Conservation (phyloP, 2,797 vertebrate genomes). For the Remorina albescens region DNA sequence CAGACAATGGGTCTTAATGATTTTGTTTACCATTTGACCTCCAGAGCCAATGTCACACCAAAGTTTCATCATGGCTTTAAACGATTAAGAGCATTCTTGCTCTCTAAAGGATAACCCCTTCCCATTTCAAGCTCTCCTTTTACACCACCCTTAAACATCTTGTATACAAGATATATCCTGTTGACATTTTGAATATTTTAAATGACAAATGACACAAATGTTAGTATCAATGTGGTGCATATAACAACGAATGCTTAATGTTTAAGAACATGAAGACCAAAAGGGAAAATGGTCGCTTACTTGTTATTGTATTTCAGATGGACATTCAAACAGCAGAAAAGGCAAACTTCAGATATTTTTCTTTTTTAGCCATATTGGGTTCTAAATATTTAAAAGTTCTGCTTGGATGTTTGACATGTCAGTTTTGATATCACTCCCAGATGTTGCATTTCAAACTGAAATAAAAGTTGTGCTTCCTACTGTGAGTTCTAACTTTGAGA, state of each 20-base stretch:
- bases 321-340: too few species aligned
- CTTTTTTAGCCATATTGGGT: background rate
- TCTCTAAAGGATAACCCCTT: background rate
- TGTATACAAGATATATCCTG: background rate
- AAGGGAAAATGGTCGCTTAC: background rate
- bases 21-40: background rate
- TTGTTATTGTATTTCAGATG: background rate
- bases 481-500: background rate
- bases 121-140: background rate
- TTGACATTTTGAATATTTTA: background rate
- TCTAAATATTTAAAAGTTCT: constrained; percentile 1
- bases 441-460: background rate
- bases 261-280: background rate
- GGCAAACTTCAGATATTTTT: too few species aligned
- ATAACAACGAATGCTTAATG: background rate
- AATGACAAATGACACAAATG: too few species aligned
- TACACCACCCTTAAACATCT: too few species aligned
- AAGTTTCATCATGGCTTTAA: background rate
- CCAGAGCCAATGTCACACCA: background rate
- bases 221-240: too few species aligned
- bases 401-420: background rate
- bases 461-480: background rate
- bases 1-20: background rate
- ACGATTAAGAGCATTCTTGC: background rate
- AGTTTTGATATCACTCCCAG: background rate